Base-by-base conservation (phyloP, 2,888 invertebrate species). In the Linhomoeus sp. region DNA sequence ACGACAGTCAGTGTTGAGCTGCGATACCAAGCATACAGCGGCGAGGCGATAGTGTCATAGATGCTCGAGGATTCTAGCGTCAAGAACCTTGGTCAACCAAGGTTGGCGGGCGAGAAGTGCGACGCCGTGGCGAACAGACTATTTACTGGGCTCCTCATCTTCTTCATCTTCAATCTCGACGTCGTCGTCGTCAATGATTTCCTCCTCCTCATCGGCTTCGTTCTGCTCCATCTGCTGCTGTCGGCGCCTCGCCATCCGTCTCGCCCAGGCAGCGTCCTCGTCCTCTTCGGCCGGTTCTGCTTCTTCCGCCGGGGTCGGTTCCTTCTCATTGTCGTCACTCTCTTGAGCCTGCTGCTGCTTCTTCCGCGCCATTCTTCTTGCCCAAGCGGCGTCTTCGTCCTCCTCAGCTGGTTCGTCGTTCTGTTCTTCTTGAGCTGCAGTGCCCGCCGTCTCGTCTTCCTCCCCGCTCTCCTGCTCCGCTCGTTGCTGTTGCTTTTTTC, bases 201-300 rank as follows among this genome's bases (percentile, higher is more conserved):
- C 33, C 29, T 46, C 41, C 5, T 24, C 39, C 25, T 41, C 22
- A n/a, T 23, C 36, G 24, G 36, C 40, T 26, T 46, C 47, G 52
- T 25, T 51, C 56, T 3, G 54, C 57, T 29, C 53, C 50, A 35
- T 50, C 23, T 35, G 47, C 24, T 54, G 45, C 43, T 53, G 46
- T 15, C 53, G 15, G 12, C 17, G 17, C 20, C 35, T 5, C 9
- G 17, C 22, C 37, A n/a, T 22, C 37, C 3, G 35, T 44, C 26
- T n/a, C 15, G 24, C 20, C 19, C 37, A 37, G n/a, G 20, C 46
- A 15, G 47, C 46, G 2, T 50, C 50, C 22, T 46, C 52, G 17
- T 55, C 55, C n/a, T 53, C 54, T 45, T 53, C 54, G 37, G 57
- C 59, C 47, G 57, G 58, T n/a, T n/a, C 54, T 45, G 61, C 59